Evolutionary conservation across 2,888 invertebrate genomes (phyloP), one percentile per base, ranked within the genome.

Genomic region (Pyrrhia umbra): DNA sequence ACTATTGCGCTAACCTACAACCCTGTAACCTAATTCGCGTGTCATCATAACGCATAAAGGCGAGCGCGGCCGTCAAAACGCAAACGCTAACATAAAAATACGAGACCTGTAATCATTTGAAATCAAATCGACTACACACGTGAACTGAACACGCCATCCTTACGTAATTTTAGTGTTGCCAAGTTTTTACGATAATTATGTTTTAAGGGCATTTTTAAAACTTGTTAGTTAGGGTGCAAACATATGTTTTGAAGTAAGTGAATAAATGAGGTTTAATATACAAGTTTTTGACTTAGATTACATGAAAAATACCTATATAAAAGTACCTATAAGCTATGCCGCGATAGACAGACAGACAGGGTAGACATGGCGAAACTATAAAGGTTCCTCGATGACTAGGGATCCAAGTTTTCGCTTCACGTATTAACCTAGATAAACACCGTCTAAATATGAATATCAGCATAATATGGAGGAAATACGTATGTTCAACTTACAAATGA

Each of bases 121-220:
- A 82, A 77, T 80, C 80, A 77, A 75, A 34, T 67, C 79, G 70
- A 40, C 45, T 75, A 77, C 83, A 86, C 77, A 73, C 83, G 86
- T 84, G 79, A 84, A 45, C 54, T 57, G 60, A 77, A 62, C 87
- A 88, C 87, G 86, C 81, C 64, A 88, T 23, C 61, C 46, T 70
- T 77, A 60, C 66, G 73, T 75, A 77, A 79, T 34, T 34, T 34
- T n/a, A 34, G 50, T 56, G 65, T 69, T 74, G 49, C 39, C 46
- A 42, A 18, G 18, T 72, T 57, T 39, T n/a, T 59, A 8, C 6
- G n/a, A 25, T 23, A 27, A 34, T 42, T 13, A 39, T 15, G 52
- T 52, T 49, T 57, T 37, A n/a, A 25, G 18, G 16, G 8, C 13
- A 37, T 40, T 34, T 34, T 34, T 34, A 18, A 23, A 21, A 15